Evolutionary conservation across 2,888 invertebrate genomes (phyloP).

Genomic region (Glyphotaelius pellucidus): DNA sequence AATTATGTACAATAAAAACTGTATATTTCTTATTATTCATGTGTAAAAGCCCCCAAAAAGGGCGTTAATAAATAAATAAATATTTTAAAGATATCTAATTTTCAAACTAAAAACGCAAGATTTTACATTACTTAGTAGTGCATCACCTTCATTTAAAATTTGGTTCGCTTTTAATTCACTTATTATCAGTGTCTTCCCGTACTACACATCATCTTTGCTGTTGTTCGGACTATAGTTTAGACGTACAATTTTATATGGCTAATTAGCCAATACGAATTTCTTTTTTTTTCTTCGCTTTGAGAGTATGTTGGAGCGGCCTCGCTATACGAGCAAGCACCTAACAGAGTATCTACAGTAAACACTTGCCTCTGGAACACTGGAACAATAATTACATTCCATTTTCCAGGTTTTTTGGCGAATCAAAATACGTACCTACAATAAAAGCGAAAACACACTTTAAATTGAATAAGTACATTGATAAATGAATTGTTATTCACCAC

Average conservation of each 20-base stretch:
- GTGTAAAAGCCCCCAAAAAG: no score
- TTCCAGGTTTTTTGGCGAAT: conserved; percentile 14
- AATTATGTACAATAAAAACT: no score
- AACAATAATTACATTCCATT: conserved; percentile 46
- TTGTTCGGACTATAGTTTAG: not conserved
- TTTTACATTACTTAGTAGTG: no score
- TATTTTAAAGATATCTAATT: no score
- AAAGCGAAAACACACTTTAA: conserved; percentile 27
- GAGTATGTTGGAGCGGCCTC: not conserved
- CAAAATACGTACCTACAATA: not conserved
- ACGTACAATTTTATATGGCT: not conserved
- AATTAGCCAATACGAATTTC: no score
- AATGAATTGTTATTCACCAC: not conserved
- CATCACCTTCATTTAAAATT: no score
- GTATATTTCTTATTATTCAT: no score
- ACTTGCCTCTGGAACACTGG: conserved; percentile 22
- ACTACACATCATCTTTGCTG: not conserved
- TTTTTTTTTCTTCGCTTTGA: not conserved
- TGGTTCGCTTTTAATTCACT: not conserved
- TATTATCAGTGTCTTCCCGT: not conserved
- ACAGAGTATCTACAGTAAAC: not conserved
- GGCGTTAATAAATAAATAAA: no score
- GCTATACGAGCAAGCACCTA: not conserved
- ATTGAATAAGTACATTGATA: not conserved
- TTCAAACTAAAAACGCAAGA: no score